These are phyloP conservation scores for Cotesia chilonis DNA, from an alignment of 1,140 invertebrate genomes.

Conservation along the genomic window DNA sequence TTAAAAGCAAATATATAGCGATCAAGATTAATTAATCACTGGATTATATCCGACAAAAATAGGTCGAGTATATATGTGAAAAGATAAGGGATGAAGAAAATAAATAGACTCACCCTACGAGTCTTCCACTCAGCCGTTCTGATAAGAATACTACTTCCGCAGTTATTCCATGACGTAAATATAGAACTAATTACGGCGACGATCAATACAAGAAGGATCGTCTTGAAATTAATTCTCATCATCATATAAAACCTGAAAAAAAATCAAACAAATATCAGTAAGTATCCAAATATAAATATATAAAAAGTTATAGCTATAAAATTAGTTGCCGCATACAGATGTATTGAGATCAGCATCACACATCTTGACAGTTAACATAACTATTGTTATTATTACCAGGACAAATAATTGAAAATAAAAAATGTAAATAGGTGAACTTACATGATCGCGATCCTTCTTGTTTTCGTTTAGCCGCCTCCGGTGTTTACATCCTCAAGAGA, in stretches of 20 bases:
- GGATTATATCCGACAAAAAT: slow-evolving; percentile 6
- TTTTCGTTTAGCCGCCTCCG: background rate
- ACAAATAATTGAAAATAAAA: background rate
- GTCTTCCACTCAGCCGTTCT: slow-evolving; percentile 44
- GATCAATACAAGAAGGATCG: slow-evolving; percentile 56
- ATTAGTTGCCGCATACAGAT: too few relatives aligned
- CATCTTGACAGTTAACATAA: too few relatives aligned
- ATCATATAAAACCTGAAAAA: slow-evolving; percentile 56
- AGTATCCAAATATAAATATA: background rate
- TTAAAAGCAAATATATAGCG: slow-evolving; percentile 3
- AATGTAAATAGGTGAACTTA: background rate
- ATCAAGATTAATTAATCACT: slow-evolving; percentile 1
- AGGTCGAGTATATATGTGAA: background rate
- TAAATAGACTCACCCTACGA: slow-evolving; percentile 33
- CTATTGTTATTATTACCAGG: background rate
- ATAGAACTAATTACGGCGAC: slow-evolving; percentile 60
- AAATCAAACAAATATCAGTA: background rate
- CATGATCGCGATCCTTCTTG: slow-evolving; percentile 10
- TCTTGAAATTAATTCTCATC: slow-evolving; percentile 65
- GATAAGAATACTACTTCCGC: slow-evolving; percentile 54
- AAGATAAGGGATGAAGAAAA: slow-evolving; percentile 2
- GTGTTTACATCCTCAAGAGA: background rate
- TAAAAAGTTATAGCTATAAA: background rate
- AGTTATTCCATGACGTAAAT: slow-evolving; percentile 62
- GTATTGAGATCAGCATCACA: too few relatives aligned